Evolutionary conservation across 2,797 vertebrate genomes (phyloP).

Genomic region (Enteromius fasciolatus): DNA sequence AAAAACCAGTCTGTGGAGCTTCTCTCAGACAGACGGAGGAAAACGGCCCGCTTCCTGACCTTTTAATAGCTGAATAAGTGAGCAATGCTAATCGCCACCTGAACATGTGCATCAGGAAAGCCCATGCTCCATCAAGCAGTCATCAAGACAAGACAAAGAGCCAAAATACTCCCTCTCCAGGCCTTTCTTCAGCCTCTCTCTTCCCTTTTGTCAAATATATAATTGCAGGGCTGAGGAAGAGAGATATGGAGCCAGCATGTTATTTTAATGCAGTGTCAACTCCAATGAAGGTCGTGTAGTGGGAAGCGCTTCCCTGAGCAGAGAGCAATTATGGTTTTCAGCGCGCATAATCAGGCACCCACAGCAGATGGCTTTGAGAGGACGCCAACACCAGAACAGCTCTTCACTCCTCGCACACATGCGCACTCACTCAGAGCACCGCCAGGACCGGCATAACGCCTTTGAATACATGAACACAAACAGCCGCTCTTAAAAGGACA

Average conservation of each 20-base stretch:
- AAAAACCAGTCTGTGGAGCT: constrained; percentile 1
- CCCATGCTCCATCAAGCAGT: constrained; percentile 52
- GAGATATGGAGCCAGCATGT: constrained; percentile 56
- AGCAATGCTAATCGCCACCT: constrained; percentile 50
- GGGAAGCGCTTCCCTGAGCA: constrained; percentile 59
- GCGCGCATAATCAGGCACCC: constrained; percentile 64
- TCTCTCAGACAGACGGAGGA: neutral
- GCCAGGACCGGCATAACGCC: constrained; percentile 9
- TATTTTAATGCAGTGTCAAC: constrained; percentile 63
- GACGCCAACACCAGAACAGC: constrained; percentile 65
- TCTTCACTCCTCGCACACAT: constrained; percentile 46
- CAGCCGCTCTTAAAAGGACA: constrained; percentile 1
- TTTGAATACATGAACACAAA: constrained; percentile 6
- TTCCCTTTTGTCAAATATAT: constrained; percentile 39
- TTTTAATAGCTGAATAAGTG: constrained; percentile 48
- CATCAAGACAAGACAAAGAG: constrained; percentile 45
- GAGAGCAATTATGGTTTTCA: constrained; percentile 73
- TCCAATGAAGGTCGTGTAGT: constrained; percentile 64
- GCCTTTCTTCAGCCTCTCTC: constrained; percentile 27
- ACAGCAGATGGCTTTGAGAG: constrained; percentile 74
- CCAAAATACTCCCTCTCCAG: constrained; percentile 10
- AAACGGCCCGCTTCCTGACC: constrained; percentile 27
- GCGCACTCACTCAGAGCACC: constrained; percentile 16
- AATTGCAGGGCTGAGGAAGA: constrained; percentile 52
- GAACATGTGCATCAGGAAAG: constrained; percentile 49